These are phyloP conservation scores for Adrianichthys oophorus DNA, from an alignment of 2,797 vertebrate genomes.

Conservation along the genomic window DNA sequence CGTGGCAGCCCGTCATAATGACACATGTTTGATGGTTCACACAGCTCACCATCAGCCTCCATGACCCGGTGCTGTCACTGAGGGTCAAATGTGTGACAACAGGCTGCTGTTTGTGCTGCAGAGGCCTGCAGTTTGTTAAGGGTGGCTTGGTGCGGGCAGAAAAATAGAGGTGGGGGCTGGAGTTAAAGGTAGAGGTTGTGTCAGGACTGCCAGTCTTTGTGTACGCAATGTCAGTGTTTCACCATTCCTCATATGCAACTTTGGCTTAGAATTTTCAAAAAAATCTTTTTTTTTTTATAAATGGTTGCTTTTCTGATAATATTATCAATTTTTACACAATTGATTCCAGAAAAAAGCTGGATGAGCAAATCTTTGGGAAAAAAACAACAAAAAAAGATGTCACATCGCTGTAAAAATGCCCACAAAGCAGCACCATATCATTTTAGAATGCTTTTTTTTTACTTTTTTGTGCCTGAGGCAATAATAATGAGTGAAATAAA, in stretches of 20 bases:
- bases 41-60: conserved; percentile 38
- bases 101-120: conserved; percentile 52
- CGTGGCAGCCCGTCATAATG: conserved; percentile 63
- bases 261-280: background rate
- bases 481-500: background rate
- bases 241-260: background rate
- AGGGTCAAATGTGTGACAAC: conserved; percentile 65
- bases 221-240: conserved; percentile 15
- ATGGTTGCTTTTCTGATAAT: too few relatives aligned
- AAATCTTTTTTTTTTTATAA: too few relatives aligned
- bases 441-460: background rate
- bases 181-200: conserved; percentile 46
- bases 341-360: too few relatives aligned
- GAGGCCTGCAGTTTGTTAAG: conserved; percentile 49
- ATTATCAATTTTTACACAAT: too few relatives aligned
- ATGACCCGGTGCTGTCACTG: conserved; percentile 62
- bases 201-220: conserved; percentile 58
- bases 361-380: too few relatives aligned
- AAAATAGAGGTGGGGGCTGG: conserved; percentile 26
- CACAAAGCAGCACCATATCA: too few relatives aligned
- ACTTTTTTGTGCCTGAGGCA: conserved; percentile 26
- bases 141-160: conserved; percentile 43
- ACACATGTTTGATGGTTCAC: conserved; percentile 64
- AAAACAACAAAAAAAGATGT: too few relatives aligned
- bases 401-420: too few relatives aligned